These are phyloP conservation scores for Hormaphis cornu DNA, from an alignment of 1,140 invertebrate species.

Conservation along the genomic window DNA sequence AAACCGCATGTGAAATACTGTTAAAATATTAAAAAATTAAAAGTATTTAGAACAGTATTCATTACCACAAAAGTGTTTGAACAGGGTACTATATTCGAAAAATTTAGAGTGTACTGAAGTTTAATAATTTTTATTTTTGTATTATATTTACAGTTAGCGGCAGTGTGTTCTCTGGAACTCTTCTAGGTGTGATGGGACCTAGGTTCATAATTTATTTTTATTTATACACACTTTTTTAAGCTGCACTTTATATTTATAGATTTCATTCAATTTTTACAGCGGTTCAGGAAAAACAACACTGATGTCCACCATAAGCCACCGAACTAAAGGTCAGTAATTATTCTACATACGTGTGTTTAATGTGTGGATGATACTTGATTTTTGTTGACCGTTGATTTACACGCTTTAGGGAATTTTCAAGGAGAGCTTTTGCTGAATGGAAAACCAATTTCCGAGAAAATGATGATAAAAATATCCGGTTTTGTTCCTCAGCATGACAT, in stretches of 20 bases:
- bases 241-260: background rate
- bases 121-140: too few relatives aligned
- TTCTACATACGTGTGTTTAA: background rate
- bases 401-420: slow-evolving; percentile 44
- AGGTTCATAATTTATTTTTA: slow-evolving; percentile 42
- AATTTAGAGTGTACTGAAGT: too few relatives aligned
- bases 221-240: slow-evolving; percentile 27
- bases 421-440: slow-evolving; percentile 60
- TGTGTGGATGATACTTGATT: too few relatives aligned
- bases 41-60: too few relatives aligned
- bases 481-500: slow-evolving; percentile 64
- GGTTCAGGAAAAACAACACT: slow-evolving; percentile 63
- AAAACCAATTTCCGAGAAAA: slow-evolving; percentile 47
- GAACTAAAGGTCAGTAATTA: slow-evolving; percentile 46
- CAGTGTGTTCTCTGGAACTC: slow-evolving; percentile 39
- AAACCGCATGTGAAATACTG: too few relatives aligned
- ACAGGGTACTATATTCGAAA: too few relatives aligned
- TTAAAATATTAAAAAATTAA: too few relatives aligned
- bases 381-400: background rate
- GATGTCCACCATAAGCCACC: slow-evolving; percentile 55
- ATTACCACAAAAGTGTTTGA: too few relatives aligned
- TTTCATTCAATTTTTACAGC: slow-evolving; percentile 43
- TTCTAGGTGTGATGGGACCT: slow-evolving; percentile 44
- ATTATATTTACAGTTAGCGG: slow-evolving; percentile 44
- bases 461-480: slow-evolving; percentile 58